A percentile compares a stretch with the other conserved stretches of the same genome.
Evolutionary conservation across 2,888 invertebrate genomes (phyloP).

Genomic region (Ecliptopera silaceata): DNA sequence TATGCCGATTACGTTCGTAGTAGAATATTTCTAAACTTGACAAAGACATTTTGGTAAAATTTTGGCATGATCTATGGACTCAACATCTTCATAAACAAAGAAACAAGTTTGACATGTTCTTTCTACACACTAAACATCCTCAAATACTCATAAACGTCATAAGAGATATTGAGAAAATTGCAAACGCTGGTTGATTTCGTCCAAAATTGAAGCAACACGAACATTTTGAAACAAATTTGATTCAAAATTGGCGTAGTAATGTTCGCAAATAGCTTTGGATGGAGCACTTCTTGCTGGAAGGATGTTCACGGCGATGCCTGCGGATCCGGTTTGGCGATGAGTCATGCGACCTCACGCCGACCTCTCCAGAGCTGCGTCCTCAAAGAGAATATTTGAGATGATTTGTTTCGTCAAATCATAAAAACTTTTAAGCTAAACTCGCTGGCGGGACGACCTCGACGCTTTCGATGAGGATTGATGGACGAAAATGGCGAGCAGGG

Average conservation of each 20-base stretch:
- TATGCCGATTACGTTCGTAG: neutral
- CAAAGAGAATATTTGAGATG: conserved; percentile 25
- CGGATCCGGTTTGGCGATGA: conserved; percentile 73
- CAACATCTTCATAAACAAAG: too few species aligned
- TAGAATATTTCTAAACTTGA: conserved; percentile 2
- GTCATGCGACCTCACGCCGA: conserved; percentile 70
- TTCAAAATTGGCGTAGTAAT: neutral
- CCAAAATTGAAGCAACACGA: too few species aligned
- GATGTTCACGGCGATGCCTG: conserved; percentile 31
- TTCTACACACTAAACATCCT: too few species aligned
- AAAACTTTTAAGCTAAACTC: too few species aligned
- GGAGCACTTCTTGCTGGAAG: conserved; percentile 22
- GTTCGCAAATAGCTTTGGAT: conserved; percentile 1
- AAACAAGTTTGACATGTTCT: too few species aligned
- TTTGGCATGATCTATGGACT: too few species aligned
- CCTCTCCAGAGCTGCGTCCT: conserved; percentile 56
- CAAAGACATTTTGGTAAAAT: neutral
- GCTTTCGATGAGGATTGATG: too few species aligned
- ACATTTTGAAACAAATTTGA: neutral
- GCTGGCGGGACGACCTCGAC: too few species aligned
- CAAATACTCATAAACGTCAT: too few species aligned
- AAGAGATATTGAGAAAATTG: too few species aligned
- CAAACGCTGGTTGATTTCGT: too few species aligned
- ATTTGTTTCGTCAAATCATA: conserved; percentile 1
- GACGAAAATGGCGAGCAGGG: too few species aligned